A percentile compares a stretch with the other conserved stretches of the same genome.
Evolutionary conservation across 1,140 invertebrate genomes (phyloP).

Genomic region (Drosophila leontia): DNA sequence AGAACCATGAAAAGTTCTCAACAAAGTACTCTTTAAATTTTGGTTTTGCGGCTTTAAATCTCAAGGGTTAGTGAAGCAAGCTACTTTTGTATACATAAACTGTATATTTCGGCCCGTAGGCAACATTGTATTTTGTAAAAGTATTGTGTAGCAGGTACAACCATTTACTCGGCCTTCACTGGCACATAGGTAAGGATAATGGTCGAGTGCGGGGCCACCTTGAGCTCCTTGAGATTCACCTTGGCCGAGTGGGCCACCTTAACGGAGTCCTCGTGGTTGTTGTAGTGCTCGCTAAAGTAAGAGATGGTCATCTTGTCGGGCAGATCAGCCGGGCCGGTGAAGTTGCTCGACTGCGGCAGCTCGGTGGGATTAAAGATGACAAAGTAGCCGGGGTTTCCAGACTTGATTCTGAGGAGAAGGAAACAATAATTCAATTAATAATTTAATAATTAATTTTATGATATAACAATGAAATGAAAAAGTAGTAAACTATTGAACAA

Average conservation of each 20-base stretch:
- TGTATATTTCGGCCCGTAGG: conserved; percentile 22
- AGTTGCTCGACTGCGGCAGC: conserved; percentile 85
- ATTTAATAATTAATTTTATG: no score
- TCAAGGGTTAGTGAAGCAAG: conserved; percentile 36
- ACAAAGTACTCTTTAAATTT: conserved; percentile 30
- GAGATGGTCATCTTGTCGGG: conserved; percentile 87
- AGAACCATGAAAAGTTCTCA: conserved; percentile 30
- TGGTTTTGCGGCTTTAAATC: conserved; percentile 48
- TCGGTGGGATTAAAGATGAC: conserved; percentile 88
- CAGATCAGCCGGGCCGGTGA: conserved; percentile 84
- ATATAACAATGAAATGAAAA: not conserved
- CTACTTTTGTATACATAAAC: conserved; percentile 19
- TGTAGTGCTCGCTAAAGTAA: conserved; percentile 86
- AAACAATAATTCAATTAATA: not conserved
- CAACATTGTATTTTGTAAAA: conserved; percentile 8
- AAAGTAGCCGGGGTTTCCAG: conserved; percentile 89
- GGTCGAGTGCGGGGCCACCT: conserved; percentile 84
- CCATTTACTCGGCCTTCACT: conserved; percentile 59
- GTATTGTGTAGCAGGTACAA: not conserved
- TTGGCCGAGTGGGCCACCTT: conserved; percentile 81
- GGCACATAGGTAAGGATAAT: conserved; percentile 86
- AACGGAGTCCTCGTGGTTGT: conserved; percentile 65
- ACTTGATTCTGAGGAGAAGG: conserved; percentile 86
- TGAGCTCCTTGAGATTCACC: conserved; percentile 66
- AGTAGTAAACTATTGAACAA: not conserved